Percentiles rank a stretch among this genome's conserved stretches.
phyloP scores from a whole-genome alignment of 2,113 vertebrate species.

The Vulpes lagopus region DNA sequence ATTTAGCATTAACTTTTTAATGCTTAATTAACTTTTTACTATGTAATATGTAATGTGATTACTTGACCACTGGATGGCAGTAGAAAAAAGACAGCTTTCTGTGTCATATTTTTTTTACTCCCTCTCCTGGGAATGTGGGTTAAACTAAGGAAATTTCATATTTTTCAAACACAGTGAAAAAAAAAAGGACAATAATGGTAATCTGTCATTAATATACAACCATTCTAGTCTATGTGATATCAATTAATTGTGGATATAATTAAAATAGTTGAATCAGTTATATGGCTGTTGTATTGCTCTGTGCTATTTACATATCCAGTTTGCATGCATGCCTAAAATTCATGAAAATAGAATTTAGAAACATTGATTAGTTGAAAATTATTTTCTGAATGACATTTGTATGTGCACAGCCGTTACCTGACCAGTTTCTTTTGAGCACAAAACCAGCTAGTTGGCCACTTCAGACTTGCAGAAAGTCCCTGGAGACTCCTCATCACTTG shows the following conservation, averaged over 20 bases:
- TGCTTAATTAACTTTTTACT: not conserved
- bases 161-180: not conserved
- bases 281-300: not conserved
- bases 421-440: no score
- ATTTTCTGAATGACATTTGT: no score
- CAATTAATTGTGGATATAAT: not conserved
- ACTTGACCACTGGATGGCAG: conserved; percentile 43
- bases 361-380: no score
- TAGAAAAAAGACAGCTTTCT: conserved; percentile 47
- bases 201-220: not conserved
- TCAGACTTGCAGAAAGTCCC: no score
- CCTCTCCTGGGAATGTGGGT: not conserved
- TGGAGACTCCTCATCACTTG: no score
- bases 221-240: not conserved
- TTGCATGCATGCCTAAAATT: not conserved
- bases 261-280: not conserved
- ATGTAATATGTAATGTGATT: not conserved
- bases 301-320: not conserved
- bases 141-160: not conserved
- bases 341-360: not conserved
- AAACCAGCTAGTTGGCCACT: no score
- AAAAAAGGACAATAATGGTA: not conserved
- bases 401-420: no score
- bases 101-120: not conserved
- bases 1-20: not conserved